Conservation (phyloP, 1,140 invertebrate species). For the Sinella curviseta region DNA sequence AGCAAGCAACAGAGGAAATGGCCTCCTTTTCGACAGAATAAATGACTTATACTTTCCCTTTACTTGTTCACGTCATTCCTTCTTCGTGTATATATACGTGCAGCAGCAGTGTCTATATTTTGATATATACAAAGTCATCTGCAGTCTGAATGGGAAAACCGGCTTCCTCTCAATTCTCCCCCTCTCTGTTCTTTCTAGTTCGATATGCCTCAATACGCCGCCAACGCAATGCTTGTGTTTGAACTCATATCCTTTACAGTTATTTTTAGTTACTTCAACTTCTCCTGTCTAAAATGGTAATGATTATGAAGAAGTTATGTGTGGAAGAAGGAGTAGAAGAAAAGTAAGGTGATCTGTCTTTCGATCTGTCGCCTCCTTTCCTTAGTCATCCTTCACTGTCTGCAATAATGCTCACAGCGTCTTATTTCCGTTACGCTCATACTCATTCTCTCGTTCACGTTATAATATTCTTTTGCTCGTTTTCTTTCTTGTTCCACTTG, state of each 20-base stretch:
- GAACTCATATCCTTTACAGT: too few relatives aligned
- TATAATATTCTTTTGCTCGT: neutral
- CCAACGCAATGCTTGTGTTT: too few relatives aligned
- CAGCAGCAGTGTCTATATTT: neutral
- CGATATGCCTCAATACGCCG: neutral
- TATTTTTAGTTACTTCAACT: too few relatives aligned
- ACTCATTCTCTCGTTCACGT: neutral
- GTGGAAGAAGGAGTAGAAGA: neutral
- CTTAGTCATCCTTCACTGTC: slow-evolving; percentile 9
- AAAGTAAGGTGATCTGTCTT: slow-evolving; percentile 20
- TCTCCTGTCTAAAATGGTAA: slow-evolving; percentile 21
- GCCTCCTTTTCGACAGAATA: slow-evolving; percentile 1
- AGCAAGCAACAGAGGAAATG: neutral
- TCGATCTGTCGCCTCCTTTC: slow-evolving; percentile 26
- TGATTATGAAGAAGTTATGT: slow-evolving; percentile 16
- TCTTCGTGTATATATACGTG: too few relatives aligned
- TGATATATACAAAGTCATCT: neutral
- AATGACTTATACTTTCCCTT: neutral
- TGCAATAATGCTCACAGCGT: neutral
- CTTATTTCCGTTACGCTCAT: slow-evolving; percentile 14
- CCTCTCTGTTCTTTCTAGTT: too few relatives aligned
- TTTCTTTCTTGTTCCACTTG: neutral
- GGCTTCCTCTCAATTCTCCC: neutral
- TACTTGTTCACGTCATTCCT: neutral
- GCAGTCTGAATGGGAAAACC: neutral